A percentile compares a stretch with the other conserved stretches of the same genome.
Conservation (phyloP, 2,797 vertebrate species). For the Pipistrellus nathusii region DNA sequence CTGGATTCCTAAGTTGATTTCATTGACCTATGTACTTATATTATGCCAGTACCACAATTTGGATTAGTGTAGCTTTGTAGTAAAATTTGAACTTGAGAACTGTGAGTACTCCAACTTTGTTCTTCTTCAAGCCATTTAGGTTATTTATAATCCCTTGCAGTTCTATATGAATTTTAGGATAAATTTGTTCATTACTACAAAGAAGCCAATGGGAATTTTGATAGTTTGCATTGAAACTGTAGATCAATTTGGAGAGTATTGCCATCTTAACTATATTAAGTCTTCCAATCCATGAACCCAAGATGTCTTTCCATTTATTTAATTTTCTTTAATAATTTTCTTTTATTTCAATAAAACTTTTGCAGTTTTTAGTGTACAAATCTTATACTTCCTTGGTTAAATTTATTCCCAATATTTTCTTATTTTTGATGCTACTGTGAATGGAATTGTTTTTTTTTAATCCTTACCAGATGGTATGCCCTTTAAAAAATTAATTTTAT, state of each 20-base stretch:
- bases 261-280: background rate
- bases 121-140: background rate
- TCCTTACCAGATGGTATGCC: background rate
- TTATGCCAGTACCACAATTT: background rate
- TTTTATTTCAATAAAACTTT: background rate
- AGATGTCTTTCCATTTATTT: background rate
- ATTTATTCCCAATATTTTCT: slow-evolving; percentile 16
- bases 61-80: background rate
- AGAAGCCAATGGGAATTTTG: background rate
- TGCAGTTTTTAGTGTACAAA: background rate
- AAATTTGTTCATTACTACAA: background rate
- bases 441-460: background rate
- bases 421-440: background rate
- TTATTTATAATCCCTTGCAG: background rate
- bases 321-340: slow-evolving; percentile 56
- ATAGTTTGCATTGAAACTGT: background rate
- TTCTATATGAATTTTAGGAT: background rate
- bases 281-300: background rate
- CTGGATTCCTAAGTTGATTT: background rate
- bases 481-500: background rate
- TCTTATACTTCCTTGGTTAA: background rate
- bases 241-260: background rate
- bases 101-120: background rate
- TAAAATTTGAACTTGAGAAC: slow-evolving; percentile 4
- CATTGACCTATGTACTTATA: background rate